Percentiles rank a stretch among this genome's conserved stretches.
Evolutionary conservation across 2,888 invertebrate genomes (phyloP).

Genomic region (Cybosia mesomella): DNA sequence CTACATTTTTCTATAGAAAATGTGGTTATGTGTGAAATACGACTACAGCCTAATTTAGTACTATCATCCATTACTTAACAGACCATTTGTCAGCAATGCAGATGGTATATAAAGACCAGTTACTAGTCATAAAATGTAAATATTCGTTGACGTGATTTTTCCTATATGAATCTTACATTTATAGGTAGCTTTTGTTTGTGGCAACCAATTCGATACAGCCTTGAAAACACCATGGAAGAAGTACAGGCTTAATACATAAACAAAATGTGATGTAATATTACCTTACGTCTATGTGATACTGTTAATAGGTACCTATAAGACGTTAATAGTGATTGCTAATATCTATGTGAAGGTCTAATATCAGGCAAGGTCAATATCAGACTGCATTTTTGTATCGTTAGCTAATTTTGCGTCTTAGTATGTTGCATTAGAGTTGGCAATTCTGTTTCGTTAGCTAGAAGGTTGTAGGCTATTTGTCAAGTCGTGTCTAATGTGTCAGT

Average conservation of each 20-base stretch:
- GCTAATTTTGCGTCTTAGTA: constrained; percentile 52
- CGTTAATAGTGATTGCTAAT: constrained; percentile 45
- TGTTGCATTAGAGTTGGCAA: constrained; percentile 60
- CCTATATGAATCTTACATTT: constrained; percentile 7
- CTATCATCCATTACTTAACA: background rate
- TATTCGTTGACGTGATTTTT: background rate
- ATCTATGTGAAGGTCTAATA: constrained; percentile 72
- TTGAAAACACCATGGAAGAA: constrained; percentile 6
- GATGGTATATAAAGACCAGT: background rate
- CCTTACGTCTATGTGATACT: constrained; percentile 14
- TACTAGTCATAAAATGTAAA: background rate
- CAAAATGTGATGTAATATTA: constrained; percentile 21
- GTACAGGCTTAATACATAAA: background rate
- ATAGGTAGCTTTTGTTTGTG: constrained; percentile 20
- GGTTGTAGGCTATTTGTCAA: constrained; percentile 68
- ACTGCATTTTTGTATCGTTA: constrained; percentile 34
- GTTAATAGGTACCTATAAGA: constrained; percentile 22
- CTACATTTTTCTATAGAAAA: no score
- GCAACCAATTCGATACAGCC: constrained; percentile 13
- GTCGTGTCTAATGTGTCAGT: constrained; percentile 40
- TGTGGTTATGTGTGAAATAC: no score
- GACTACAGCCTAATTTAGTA: background rate
- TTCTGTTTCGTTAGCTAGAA: constrained; percentile 61
- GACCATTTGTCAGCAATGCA: background rate
- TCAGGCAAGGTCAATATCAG: constrained; percentile 76